Base-by-base conservation (phyloP, 2,113 vertebrate genomes). In the Cyanoderma ruficeps region DNA sequence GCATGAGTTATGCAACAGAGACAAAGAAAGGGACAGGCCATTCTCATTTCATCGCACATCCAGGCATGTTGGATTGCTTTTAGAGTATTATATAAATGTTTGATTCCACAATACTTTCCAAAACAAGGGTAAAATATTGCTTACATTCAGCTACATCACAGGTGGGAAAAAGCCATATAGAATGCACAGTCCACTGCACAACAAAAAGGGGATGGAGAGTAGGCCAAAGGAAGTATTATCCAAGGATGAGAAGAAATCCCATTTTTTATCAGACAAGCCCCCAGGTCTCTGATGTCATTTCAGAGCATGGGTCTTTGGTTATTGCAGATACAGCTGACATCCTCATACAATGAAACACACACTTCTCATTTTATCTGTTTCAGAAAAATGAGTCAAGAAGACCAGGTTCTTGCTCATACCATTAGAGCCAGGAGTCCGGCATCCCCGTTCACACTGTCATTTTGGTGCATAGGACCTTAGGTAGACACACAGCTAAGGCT, bases 211-310 rank as follows among this genome's bases (percentile, higher is more conserved):
- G 25, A 30, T 7, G 15, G 63, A 30, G 53, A 87, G 37, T 8
- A 59, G 11, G 60, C 80, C 81, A 81, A 92, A 88, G 33, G 30
- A 94, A 92, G 46, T 64, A 84, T 80, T 93, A 90, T 33, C 88
- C 47, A 81, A 83, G 68, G 76, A 81, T 75, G 21, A 94, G 50
- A 88, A 83, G 82, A 96, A 94, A 92, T 87, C 60, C 80, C 79
- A 64, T 83, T 90, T 90, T 89, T 94, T 88, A 93, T 86, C 82
- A 94, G 52, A 90, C 13, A 60, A 95, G 52, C 22, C 42, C 41
- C 56, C 68, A 78, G 56, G 64, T 96, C 92, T 94, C 85, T 75
- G 64, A 86, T 86, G 88, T 78, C 68, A 71, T 86, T 94, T 96
- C 60, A 86, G 85, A 95, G 55, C 28, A 46, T 1, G 7, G 27